Evolutionary conservation across 2,113 vertebrate species (phyloP).

Genomic region (Salminus brasiliensis): DNA sequence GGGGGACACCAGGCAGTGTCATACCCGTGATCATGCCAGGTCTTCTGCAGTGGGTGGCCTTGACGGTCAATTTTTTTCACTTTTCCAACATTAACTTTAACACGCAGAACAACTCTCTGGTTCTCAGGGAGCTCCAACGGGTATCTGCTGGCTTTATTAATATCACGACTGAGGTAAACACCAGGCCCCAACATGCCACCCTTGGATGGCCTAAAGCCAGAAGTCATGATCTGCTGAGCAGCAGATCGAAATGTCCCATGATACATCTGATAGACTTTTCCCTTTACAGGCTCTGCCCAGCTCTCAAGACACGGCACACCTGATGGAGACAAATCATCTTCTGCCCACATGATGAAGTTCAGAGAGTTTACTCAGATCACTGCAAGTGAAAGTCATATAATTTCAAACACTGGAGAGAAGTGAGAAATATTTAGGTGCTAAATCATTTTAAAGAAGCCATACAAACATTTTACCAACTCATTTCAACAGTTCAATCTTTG

Average conservation of each 20-base stretch:
- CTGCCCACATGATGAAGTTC: constrained; percentile 43
- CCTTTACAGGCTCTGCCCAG: background rate
- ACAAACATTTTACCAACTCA: too few relatives aligned
- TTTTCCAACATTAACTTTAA: constrained; percentile 28
- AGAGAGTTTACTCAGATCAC: background rate
- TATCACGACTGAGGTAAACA: constrained; percentile 57
- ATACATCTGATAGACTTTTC: constrained; percentile 50
- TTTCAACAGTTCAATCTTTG: too few relatives aligned
- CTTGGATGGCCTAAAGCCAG: constrained; percentile 39
- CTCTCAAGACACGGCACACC: constrained; percentile 9
- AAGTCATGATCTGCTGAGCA: background rate
- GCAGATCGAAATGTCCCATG: constrained; percentile 38
- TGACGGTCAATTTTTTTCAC: constrained; percentile 26
- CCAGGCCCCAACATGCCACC: constrained; percentile 53
- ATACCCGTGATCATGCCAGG: constrained; percentile 12
- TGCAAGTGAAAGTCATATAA: background rate
- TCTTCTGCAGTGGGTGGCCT: constrained; percentile 27
- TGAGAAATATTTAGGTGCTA: too few relatives aligned
- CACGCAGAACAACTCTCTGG: constrained; percentile 5
- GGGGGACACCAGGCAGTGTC: constrained; percentile 51
- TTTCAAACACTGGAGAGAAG: background rate
- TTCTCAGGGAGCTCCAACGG: background rate
- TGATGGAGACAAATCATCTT: constrained; percentile 44
- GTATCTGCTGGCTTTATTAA: constrained; percentile 49
- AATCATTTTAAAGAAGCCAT: too few relatives aligned